Base-by-base conservation (phyloP, 1,140 invertebrate genomes). In the Neelides sp. region DNA sequence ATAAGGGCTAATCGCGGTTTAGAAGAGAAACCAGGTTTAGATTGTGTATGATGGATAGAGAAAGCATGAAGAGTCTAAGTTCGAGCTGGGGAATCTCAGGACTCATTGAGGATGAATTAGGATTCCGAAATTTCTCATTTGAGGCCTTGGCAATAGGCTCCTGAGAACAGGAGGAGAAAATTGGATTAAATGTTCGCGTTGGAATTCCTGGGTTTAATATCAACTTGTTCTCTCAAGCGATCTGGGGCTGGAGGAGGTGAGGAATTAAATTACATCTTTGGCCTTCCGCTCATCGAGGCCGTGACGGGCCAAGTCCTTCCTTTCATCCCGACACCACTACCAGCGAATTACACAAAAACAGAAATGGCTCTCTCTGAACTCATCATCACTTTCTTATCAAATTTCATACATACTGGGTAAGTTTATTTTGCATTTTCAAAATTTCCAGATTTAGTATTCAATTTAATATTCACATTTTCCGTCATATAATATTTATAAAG, bases 341-440 rank as follows among this genome's bases (percentile, higher is more conserved):
- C 78, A 78, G 0, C 75, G 50, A 85, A 86, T 66, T 92, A 85
- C 66, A 87, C 81, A 0, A 80, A 79, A 63, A 73, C 77, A 10
- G 88, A 94, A 69, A 71, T 80, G 36, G 77, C 78, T 5, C 67
- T 93, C n/a, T 80, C 85, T 1, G 84, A 90, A 67, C 79, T 82
- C 12, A 78, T 92, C 55, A 86, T 95, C 64, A 75, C 83, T 42
- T 90, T 82, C 64, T 80, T 89, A 58, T 79, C 83, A 2, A 94
- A 92, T 69, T 95, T 94, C 68, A 83, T 83, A 1, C 84, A 82
- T 69, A 82, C 78, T n/a, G 90, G 89, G 89, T 93, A 72, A 79
- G 78, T 74, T 52, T 26, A 20, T 17, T 22, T 52, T 43, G 15
- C 13, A 10, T 34, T n/a, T 19, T 32, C 39, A 55, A 17, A 24